A percentile compares a stretch with the other conserved stretches of the same genome.
Evolutionary conservation across 1,140 invertebrate species (phyloP).

Genomic region (Bilobella aurantiaca): DNA sequence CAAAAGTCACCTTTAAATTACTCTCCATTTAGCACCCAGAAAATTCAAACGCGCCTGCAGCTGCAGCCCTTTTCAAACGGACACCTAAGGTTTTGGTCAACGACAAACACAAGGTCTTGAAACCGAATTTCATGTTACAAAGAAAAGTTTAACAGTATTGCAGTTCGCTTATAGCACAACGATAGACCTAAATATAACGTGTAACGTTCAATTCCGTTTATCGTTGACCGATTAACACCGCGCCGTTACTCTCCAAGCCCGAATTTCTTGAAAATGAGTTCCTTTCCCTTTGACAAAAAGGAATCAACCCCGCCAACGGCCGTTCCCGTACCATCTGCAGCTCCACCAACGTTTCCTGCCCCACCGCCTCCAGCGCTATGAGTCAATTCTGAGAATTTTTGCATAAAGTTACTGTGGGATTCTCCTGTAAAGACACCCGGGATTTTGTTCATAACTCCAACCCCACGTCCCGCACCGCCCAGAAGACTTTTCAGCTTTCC

Average conservation of each 20-base stretch:
- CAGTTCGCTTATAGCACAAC: no score
- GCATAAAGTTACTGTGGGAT: conserved; percentile 57
- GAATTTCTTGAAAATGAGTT: conserved; percentile 82
- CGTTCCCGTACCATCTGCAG: background rate
- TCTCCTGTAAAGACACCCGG: conserved; percentile 37
- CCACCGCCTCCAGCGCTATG: conserved; percentile 54
- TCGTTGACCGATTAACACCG: background rate
- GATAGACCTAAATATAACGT: no score
- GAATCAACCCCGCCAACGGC: conserved; percentile 34
- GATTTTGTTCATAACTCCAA: conserved; percentile 24
- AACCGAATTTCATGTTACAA: no score
- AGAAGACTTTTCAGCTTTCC: background rate
- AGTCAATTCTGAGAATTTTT: conserved; percentile 66
- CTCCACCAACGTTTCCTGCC: conserved; percentile 30
- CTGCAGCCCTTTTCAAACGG: no score
- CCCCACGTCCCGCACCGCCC: background rate
- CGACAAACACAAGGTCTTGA: no score
- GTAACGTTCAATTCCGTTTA: background rate
- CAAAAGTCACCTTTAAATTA: no score
- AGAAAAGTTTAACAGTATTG: no score
- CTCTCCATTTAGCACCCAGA: background rate
- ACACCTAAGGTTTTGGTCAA: no score
- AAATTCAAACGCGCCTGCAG: background rate
- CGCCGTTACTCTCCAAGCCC: conserved; percentile 14
- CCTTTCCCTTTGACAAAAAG: conserved; percentile 77